These are phyloP conservation scores for Seriola rivoliana DNA, from an alignment of 2,113 vertebrate species.

Conservation along the genomic window DNA sequence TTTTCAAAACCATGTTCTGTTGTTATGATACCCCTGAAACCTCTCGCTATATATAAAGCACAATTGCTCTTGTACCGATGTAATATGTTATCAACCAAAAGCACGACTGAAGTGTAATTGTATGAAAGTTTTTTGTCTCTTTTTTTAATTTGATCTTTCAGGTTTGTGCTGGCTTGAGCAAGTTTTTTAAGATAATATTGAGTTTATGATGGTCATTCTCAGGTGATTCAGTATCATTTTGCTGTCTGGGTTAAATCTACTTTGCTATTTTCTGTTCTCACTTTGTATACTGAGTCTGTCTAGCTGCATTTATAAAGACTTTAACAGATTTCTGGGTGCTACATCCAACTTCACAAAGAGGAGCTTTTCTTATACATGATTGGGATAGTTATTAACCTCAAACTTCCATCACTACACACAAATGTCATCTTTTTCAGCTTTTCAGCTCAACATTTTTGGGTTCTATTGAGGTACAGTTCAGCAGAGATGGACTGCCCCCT, in stretches of 20 bases:
- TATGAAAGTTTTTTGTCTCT: not conserved
- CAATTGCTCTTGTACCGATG: not conserved
- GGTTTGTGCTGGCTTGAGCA: not conserved
- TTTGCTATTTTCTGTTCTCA: not conserved
- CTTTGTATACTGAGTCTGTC: not conserved
- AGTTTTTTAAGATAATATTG: too few relatives aligned
- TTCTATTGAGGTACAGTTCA: not conserved
- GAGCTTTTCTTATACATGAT: not conserved
- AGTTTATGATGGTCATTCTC: not conserved
- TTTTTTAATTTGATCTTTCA: not conserved
- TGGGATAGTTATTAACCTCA: not conserved
- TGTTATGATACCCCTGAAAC: too few relatives aligned
- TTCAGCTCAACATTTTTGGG: not conserved
- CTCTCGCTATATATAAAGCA: not conserved
- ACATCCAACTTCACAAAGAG: not conserved
- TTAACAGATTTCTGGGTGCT: not conserved
- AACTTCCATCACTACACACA: not conserved
- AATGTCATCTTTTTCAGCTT: not conserved
- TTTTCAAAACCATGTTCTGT: not conserved
- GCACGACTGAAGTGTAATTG: not conserved
- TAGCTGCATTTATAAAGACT: not conserved
- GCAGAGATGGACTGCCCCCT: not conserved
- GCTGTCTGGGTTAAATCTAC: not conserved
- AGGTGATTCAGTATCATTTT: conserved; percentile 12
- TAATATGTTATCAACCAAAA: not conserved